phyloP scores from a whole-genome alignment of 1,140 invertebrate genomes.

The Neodiprion lecontei region DNA sequence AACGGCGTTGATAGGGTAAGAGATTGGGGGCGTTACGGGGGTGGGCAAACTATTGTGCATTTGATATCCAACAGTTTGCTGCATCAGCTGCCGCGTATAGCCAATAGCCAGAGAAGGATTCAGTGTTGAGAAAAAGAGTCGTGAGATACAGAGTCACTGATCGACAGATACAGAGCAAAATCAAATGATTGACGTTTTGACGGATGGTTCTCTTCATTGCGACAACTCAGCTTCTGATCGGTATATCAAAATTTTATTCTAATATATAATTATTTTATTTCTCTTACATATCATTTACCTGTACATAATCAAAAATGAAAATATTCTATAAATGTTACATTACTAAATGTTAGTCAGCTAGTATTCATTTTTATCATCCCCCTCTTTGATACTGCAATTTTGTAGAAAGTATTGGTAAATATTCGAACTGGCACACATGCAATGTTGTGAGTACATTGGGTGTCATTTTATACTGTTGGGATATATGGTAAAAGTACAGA shows the following conservation, averaged over 20 bases:
- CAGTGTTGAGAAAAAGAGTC: conserved; percentile 47
- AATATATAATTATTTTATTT: conserved; percentile 44
- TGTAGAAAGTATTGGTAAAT: background rate
- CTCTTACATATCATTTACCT: conserved; percentile 19
- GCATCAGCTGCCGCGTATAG: conserved; percentile 48
- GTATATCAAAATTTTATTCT: conserved; percentile 50
- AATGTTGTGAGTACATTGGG: conserved; percentile 60
- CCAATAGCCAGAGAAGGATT: conserved; percentile 42
- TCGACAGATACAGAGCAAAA: conserved; percentile 32
- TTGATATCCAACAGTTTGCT: conserved; percentile 60
- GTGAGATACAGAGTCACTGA: conserved; percentile 31
- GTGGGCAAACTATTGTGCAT: conserved; percentile 55
- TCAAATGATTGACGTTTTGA: conserved; percentile 37
- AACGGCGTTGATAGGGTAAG: background rate
- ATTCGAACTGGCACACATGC: conserved; percentile 47
- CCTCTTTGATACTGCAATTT: too few relatives aligned
- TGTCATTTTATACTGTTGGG: conserved; percentile 36
- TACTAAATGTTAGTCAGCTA: too few relatives aligned
- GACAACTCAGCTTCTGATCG: conserved; percentile 53
- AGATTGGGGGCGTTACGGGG: conserved; percentile 35
- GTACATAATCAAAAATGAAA: background rate
- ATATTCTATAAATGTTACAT: background rate
- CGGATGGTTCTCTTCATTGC: conserved; percentile 46
- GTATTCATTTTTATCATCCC: too few relatives aligned
- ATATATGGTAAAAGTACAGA: too few relatives aligned